Base-by-base conservation (phyloP, 37 sponge, comb jelly and placozoan species). In the Halisarca cf. caerulea region DNA sequence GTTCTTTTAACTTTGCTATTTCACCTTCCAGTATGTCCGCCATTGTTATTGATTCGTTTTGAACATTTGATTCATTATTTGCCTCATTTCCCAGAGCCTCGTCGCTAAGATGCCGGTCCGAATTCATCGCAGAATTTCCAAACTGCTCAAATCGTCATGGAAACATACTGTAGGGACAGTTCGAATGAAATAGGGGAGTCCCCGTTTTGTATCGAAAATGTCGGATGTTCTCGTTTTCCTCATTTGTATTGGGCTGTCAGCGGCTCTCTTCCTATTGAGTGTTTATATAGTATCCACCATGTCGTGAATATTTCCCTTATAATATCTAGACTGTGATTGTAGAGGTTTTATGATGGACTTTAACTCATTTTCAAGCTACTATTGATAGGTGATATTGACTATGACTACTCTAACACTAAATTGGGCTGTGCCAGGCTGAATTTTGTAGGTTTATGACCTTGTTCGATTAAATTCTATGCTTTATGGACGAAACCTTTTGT, bases 361-460 rank as follows among this genome's bases (percentile, higher is more conserved):
- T 85, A 21, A 57, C 45, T 14, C 14, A 6, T 2, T 82, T 25
- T 28, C 20, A 59, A 95, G 96, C 84, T 97, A 7, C 89, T 97
- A 17, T 44, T 78, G 14, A 60, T 97, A 25, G 89, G 95, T 28
- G 97, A 97, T 64, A 66, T 97, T 45, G 95, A 97, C 39, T 97
- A 89, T 86, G 97, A 97, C 62, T 97, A 89, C 66, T 81, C 94
- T 17, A 94, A 94, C 66, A 92, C 93, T 27, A 89, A 88, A 58
- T 66, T 71, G 43, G 95, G 97, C 23, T 97, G 97, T 70, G 79
- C 55, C 4, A 58, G 54, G 61, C 82, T 97, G 40, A 97, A 97
- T 72, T 85, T 81, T 90, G 96, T 92, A 58, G 47, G 85, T 80
- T 0, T 11, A 34, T 17, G 80, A 66, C 47, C n/a, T 6, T 36